Base-by-base conservation (phyloP, 30 jellyfish, hydroid and myxozoan genomes). In the Pseudorhiza aurosa region DNA sequence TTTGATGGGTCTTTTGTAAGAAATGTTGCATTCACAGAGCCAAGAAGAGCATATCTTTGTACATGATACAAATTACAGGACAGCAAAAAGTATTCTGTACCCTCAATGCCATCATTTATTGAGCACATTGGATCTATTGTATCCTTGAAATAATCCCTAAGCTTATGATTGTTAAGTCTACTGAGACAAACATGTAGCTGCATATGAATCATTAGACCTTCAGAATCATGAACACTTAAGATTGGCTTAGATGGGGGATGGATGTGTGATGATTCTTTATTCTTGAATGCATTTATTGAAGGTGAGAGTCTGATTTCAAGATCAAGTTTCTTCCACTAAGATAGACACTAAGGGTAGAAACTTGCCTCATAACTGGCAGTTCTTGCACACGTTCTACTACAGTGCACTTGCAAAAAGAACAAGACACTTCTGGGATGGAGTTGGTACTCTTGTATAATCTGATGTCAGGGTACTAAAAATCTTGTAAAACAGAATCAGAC, bases 181-280 rank as follows among this genome's bases (percentile, higher is more conserved):
- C 77, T 63, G 50, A 63, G 77, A 17, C 77, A 53, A 5, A 63
- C 77, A 33, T 56, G 77, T 26, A 63, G 44, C 24, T 63, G 77
- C 33, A 56, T 63, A 26, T 25, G 77, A 29, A 63, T 63, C 11
- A 56, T 56, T 18, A 30, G 33, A 39, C 77, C 51, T 63, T 26
- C 31, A 1, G 77, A 56, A 63, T 63, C 51, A 32, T 63, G 58
- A 32, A 63, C 46, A 18, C 58, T 8, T 11, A 46, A 5, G 7
- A 14, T 14, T 46, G 60, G 60, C 18, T 46, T 46, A 46, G 60
- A 22, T 46, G 19, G 60, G 60, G 60, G 18, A 26, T 26, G 19
- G 18, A 46, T 46, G 60, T 11, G 60, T 46, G 60, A 46, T 46
- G 60, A 14, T 46, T 11, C 7, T 14, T 46, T 46, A 14, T 46